Evolutionary conservation across 1,140 invertebrate species (phyloP), one percentile per base, ranked within the genome.

Genomic region (Oreohelix idahoensis): DNA sequence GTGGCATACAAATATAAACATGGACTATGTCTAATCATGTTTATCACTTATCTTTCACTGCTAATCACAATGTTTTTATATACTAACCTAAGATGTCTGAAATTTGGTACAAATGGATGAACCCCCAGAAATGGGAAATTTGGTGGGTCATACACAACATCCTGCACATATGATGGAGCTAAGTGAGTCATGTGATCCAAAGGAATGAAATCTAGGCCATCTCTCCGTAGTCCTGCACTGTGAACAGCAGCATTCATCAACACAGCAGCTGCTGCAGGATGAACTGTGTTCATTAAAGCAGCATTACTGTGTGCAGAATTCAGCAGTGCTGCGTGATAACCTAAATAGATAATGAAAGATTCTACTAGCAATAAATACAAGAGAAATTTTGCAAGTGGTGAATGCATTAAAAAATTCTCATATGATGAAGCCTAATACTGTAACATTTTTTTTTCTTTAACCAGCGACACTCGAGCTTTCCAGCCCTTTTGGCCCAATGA

Each of bases 41-140:
- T n/a, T n/a, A n/a, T n/a, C n/a, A n/a, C n/a, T n/a, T n/a, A n/a
- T n/a, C n/a, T n/a, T n/a, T n/a, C n/a, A n/a, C n/a, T n/a, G n/a
- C n/a, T n/a, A n/a, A n/a, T n/a, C n/a, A n/a, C n/a, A n/a, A n/a
- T 45, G 15, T 45, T 8, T 45, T 45, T 45, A 45, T 45, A 45
- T 36, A 83, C 76, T 75, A 85, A 89, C 88, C 87, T 87, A 58
- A 86, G 83, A 45, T 84, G 87, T 53, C 87, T 82, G 35, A 89
- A 86, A 11, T 88, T 88, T 53, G 85, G 83, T 53, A 87, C 88
- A 36, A 86, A 85, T 45, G 86, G 86, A 45, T 84, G 86, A 29
- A 89, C 78, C 29, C 88, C 87, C 75, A 88, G 76, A 42, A 89
- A 82, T 76, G 86, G 87, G 53, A 80, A 84, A 23, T 38, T 74